Conservation (phyloP, 2,888 invertebrate species). For the Augochlorella aurata region DNA sequence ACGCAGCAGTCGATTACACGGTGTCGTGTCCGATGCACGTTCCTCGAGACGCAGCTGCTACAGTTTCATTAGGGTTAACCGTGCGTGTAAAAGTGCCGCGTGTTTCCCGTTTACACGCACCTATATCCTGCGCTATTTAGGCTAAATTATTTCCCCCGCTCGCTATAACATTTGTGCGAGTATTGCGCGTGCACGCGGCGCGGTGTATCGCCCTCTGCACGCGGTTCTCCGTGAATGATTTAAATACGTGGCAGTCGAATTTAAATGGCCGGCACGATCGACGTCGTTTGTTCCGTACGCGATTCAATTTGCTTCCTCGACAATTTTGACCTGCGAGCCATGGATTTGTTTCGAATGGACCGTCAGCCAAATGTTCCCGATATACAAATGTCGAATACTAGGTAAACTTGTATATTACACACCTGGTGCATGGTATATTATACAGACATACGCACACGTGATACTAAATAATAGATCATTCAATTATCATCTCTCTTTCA, state of each 20-base stretch:
- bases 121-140: slow-evolving; percentile 11
- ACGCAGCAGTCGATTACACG: not conserved
- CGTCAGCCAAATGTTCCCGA: not conserved
- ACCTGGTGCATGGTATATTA: too few relatives aligned
- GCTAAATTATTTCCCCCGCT: slow-evolving; percentile 38
- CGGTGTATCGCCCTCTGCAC: not conserved
- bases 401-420: too few relatives aligned
- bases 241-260: slow-evolving; percentile 15
- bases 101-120: slow-evolving; percentile 29
- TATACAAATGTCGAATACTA: not conserved
- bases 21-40: slow-evolving; percentile 24
- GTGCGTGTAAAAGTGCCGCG: slow-evolving; percentile 55
- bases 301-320: slow-evolving; percentile 9
- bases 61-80: slow-evolving; percentile 46
- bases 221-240: slow-evolving; percentile 34
- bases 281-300: slow-evolving; percentile 12
- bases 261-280: slow-evolving; percentile 22
- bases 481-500: too few relatives aligned
- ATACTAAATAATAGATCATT: too few relatives aligned
- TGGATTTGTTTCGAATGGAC: not conserved
- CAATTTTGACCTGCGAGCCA: not conserved
- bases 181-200: slow-evolving; percentile 16
- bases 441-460: too few relatives aligned
- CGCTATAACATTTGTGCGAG: slow-evolving; percentile 20
- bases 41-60: slow-evolving; percentile 50